Evolutionary conservation across 2,113 vertebrate species (phyloP), one percentile per base, ranked within the genome.

Genomic region (Ardeotis arabs): DNA sequence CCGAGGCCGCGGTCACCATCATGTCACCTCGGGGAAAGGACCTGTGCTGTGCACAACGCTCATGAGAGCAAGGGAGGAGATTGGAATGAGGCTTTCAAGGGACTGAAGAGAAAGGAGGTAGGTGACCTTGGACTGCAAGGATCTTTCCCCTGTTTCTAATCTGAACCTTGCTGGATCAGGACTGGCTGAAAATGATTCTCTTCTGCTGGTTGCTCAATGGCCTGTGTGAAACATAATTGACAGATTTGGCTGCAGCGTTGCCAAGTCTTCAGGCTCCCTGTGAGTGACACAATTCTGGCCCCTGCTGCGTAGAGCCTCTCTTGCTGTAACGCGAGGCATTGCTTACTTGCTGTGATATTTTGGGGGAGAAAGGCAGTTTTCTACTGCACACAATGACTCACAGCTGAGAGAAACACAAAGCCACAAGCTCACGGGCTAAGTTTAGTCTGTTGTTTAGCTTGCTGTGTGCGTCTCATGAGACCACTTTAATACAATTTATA

Each of bases 361-460:
- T 74, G 62, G 76, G 68, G 85, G 79, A 35, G 82, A 64, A 80
- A 95, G 47, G 76, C 75, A 45, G 20, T 58, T 90, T 84, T 88
- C 29, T 78, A 77, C 90, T 33, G 35, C 90, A 78, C 85, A 84
- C 75, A 68, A 14, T 94, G 95, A 96, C 72, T 95, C 93, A 94
- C 75, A 90, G 90, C 85, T 55, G 75, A 86, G 35, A 83, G 75
- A 41, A 96, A 8, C 79, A 92, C 63, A 91, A 92, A 86, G 53
- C 31, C 75, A 83, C 44, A 1, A 88, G 79, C 83, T 89, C 90
- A 56, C 0, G 3, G 44, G 4, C 76, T 27, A 17, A 67, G 92
- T 93, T 94, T 49, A 70, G 90, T 17, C 72, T 60, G 59, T 44
- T 64, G 56, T 81, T 95, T n/a, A 5, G 69, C 62, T 96, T 23